These are phyloP conservation scores for Radopholus similis DNA, from an alignment of 1,140 invertebrate species.

Conservation along the genomic window DNA sequence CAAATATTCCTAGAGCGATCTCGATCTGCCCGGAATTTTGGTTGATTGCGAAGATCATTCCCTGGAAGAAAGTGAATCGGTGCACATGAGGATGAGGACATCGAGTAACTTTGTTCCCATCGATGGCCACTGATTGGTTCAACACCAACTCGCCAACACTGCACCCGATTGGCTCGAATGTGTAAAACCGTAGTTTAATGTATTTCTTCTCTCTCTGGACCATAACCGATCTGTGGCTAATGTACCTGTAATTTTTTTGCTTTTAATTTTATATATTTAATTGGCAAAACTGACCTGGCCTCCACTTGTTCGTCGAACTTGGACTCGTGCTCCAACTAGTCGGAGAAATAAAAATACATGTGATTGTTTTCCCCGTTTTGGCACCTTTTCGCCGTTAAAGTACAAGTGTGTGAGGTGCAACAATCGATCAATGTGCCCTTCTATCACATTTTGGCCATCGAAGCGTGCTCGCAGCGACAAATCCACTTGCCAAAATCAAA, in stretches of 20 bases:
- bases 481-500: neutral
- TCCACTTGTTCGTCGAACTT: neutral
- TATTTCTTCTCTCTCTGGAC: neutral
- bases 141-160: neutral
- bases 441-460: neutral
- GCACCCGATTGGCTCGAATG: neutral
- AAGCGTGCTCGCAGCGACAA: too few species aligned
- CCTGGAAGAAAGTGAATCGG: neutral
- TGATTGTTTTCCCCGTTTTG: neutral
- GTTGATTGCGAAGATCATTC: neutral
- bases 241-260: conserved; percentile 1
- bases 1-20: neutral
- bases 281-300: neutral
- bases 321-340: conserved; percentile 8
- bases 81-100: neutral
- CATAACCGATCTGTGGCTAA: neutral
- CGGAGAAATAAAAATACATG: neutral
- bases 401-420: conserved; percentile 2
- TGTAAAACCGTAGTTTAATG: neutral
- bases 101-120: neutral
- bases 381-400: conserved; percentile 11
- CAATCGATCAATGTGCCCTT: neutral
- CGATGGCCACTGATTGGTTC: neutral
- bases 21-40: neutral
- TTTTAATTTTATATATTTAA: neutral